phyloP scores from a whole-genome alignment of 2,888 invertebrate genomes.

The Heliconius sara region DNA sequence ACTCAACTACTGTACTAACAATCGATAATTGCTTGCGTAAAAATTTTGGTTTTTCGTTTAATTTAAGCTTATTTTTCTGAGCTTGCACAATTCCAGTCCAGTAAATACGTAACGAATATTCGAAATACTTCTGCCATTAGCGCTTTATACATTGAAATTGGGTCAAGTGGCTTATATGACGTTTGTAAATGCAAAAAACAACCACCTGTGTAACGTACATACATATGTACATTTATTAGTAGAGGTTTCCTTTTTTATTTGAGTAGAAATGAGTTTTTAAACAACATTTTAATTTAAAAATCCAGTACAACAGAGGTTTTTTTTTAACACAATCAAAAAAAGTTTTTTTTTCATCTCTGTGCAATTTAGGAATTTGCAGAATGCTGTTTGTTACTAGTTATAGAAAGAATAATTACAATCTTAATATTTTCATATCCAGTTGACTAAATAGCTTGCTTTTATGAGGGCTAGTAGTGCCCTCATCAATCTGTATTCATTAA shows the following conservation, averaged over 20 bases:
- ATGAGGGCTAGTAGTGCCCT: too few species aligned
- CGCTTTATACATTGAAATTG: conserved; percentile 17
- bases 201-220: background rate
- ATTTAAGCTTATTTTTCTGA: background rate
- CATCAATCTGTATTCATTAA: too few species aligned
- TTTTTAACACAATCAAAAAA: too few species aligned
- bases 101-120: conserved; percentile 17
- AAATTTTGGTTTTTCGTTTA: background rate
- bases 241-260: background rate
- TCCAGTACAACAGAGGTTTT: background rate
- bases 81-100: background rate
- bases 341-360: background rate
- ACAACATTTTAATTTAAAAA: background rate
- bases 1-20: too few species aligned
- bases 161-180: conserved; percentile 22
- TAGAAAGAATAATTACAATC: too few species aligned
- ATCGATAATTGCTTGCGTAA: background rate
- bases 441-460: too few species aligned
- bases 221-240: background rate
- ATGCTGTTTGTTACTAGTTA: too few species aligned
- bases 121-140: conserved; percentile 16
- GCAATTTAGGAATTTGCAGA: too few species aligned
- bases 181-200: conserved; percentile 12
- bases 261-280: background rate
- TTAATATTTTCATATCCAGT: too few species aligned